Percentiles rank a stretch among this genome's conserved stretches.
These are phyloP conservation scores for Cosmia pyralina DNA, from an alignment of 2,888 invertebrate genomes.

Conservation along the genomic window DNA sequence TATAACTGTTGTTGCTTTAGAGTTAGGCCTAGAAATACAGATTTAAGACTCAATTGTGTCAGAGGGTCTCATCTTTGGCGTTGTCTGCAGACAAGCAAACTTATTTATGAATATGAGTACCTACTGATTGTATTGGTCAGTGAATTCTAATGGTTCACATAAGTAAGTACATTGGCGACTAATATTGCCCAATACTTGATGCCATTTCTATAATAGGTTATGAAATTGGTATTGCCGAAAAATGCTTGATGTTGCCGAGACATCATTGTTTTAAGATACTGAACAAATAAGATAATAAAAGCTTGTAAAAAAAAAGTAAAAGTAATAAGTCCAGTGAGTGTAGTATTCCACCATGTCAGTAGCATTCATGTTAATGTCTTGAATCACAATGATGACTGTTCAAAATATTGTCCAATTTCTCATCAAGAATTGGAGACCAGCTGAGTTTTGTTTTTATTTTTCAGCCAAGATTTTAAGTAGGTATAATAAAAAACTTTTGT, in stretches of 20 bases:
- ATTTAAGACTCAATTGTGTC: not conserved
- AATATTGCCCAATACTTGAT: not conserved
- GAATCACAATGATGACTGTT: not conserved
- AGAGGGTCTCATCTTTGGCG: not conserved
- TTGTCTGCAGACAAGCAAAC: not conserved
- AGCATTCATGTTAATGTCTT: not conserved
- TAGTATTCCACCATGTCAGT: not conserved
- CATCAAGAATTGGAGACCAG: not conserved
- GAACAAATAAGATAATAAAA: not conserved
- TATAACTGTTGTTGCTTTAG: slow-evolving; percentile 64
- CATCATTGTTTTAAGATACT: not conserved
- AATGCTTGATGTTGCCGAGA: too few relatives aligned
- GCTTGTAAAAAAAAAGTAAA: not conserved
- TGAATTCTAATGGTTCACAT: not conserved
- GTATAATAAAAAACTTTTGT: not conserved
- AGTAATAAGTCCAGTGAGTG: not conserved
- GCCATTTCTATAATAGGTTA: not conserved
- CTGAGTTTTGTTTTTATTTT: not conserved
- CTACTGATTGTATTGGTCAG: not conserved
- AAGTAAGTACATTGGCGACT: not conserved
- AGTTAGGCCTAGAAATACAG: not conserved
- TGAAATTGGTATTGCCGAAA: too few relatives aligned
- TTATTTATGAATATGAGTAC: not conserved
- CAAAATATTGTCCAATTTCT: not conserved
- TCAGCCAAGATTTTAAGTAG: not conserved